Base-by-base conservation (phyloP, 2,113 vertebrate species). In the Pelobates fuscus region DNA sequence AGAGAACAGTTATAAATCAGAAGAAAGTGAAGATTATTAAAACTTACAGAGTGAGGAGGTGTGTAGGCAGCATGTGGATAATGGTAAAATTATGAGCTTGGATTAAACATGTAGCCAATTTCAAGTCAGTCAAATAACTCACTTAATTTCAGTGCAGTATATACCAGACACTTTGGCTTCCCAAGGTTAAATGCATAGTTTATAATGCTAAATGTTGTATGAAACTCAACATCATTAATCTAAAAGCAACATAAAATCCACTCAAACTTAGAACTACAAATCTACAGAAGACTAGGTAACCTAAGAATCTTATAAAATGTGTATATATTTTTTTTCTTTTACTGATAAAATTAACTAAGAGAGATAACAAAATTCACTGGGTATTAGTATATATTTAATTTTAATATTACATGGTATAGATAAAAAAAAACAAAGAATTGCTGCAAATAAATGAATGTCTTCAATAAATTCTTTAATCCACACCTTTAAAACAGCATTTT, bases 111-210 rank as follows among this genome's bases (percentile, higher is more conserved):
- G 44, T 52, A 71, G 59, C 43, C 58, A 71, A 52, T 49, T 71
- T 20, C 15, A 2, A 62, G 26, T 30, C 60, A 66, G 64, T 66
- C 64, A 44, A 52, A 52, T 24, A 49, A 71, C 49, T 63, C 43
- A 71, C 44, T 15, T 71, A 30, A 63, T 61, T 62, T 43, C 27
- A 63, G 26, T 32, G 70, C 20, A 44, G 18, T 49, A 17, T 52
- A 71, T 29, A 30, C 58, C 60, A 30, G 21, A n/a, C 26, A 30
- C 43, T 23, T 55, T 55, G n/a, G 2, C 20, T 55, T 5, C n/a
- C 20, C 69, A 71, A 71, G 69, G 69, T 71, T 71, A 52, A 32
- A 71, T 7, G 43, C 70, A 30, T 71, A 71, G 59, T 30, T 71
- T 24, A n/a, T 30, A 3, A 14, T 24, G 46, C 59, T 32, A 62